These are phyloP conservation scores for Cariama cristata DNA, from an alignment of 2,113 vertebrate species.

Conservation along the genomic window DNA sequence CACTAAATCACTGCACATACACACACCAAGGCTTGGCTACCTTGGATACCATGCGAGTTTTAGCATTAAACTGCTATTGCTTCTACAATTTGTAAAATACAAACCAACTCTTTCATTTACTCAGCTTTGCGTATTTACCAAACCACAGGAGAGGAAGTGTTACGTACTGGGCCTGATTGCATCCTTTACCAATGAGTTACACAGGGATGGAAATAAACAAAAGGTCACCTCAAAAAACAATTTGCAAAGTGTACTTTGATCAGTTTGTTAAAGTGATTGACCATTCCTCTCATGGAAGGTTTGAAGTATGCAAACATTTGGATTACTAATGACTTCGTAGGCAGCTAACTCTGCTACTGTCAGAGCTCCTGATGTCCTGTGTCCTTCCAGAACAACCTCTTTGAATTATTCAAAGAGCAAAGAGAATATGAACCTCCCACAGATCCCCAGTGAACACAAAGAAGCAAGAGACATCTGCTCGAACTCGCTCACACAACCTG, in stretches of 20 bases:
- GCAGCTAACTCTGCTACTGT: neutral
- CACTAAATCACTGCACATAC: neutral
- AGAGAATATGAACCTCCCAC: constrained; percentile 6
- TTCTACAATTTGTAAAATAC: neutral
- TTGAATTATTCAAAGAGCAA: neutral
- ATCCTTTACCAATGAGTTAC: neutral
- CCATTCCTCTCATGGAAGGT: neutral
- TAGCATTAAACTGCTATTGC: neutral
- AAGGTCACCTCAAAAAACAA: neutral
- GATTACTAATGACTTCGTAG: neutral
- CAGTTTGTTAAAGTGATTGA: neutral
- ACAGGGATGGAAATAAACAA: neutral
- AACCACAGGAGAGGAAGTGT: neutral
- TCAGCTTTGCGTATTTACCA: neutral
- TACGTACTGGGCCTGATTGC: neutral
- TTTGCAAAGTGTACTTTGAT: neutral
- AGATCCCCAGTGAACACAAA: neutral
- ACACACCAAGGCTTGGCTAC: neutral
- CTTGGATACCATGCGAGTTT: neutral
- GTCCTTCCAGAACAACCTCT: neutral
- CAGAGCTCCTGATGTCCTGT: neutral
- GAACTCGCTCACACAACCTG: neutral
- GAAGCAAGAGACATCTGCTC: neutral
- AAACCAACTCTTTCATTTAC: neutral
- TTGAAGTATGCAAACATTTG: constrained; percentile 18